Percentiles rank a stretch among this genome's conserved stretches.
phyloP scores from a whole-genome alignment of 1,140 invertebrate genomes.

The Amphibalanus amphitrite region DNA sequence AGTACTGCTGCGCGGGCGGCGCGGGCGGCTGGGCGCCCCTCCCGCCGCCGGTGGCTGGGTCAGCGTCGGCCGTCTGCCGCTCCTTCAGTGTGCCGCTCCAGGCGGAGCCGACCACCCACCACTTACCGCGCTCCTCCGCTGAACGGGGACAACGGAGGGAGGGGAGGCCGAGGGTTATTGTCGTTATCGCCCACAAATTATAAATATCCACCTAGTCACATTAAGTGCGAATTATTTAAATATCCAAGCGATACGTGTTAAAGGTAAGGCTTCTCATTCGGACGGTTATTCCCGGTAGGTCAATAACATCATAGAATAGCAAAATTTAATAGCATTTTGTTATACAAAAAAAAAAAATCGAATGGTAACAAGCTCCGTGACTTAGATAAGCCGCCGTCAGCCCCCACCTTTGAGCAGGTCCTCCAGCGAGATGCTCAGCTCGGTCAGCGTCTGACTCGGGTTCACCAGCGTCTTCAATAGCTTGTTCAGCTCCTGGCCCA shows the following conservation, averaged over 20 bases:
- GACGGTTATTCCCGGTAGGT: too few relatives aligned
- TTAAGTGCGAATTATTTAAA: too few relatives aligned
- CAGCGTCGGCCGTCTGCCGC: conserved; percentile 19
- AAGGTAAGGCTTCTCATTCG: too few relatives aligned
- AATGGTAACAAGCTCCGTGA: too few relatives aligned
- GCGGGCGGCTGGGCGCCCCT: conserved; percentile 3
- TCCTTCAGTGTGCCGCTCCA: conserved; percentile 51
- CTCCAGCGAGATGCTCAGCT: conserved; percentile 45
- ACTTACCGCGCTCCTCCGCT: conserved; percentile 71
- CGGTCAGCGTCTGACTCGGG: conserved; percentile 16
- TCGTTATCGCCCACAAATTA: too few relatives aligned
- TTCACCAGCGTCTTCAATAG: conserved; percentile 34
- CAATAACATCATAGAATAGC: too few relatives aligned
- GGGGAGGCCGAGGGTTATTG: too few relatives aligned
- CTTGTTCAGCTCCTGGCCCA: conserved; percentile 66
- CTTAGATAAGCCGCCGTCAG: too few relatives aligned
- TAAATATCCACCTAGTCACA: too few relatives aligned
- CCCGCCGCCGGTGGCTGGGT: not conserved
- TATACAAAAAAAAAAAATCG: too few relatives aligned
- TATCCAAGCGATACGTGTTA: too few relatives aligned
- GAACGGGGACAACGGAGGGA: conserved; percentile 19
- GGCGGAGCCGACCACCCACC: conserved; percentile 95
- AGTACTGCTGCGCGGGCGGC: conserved; percentile 22
- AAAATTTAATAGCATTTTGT: too few relatives aligned
- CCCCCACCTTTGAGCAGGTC: conserved; percentile 60